These are phyloP conservation scores for Catalaphyllia jardinei DNA, from an alignment of 64 coral and sea anemone genomes.

Conservation along the genomic window DNA sequence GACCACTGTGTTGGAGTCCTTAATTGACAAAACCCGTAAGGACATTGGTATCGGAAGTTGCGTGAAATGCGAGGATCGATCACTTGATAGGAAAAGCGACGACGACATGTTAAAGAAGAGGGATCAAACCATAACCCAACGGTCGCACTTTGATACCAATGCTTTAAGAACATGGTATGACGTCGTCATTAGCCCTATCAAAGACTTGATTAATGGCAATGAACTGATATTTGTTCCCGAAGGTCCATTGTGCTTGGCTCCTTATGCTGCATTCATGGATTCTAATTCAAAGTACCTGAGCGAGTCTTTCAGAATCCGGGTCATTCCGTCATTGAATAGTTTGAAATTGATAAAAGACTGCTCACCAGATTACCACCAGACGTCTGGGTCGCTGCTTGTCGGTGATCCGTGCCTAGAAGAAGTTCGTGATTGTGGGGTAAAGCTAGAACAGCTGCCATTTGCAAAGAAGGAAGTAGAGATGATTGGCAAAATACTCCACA, in stretches of 20 bases:
- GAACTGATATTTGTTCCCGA: too few relatives aligned
- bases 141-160: too few relatives aligned
- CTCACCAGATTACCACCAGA: conserved; percentile 5
- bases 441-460: not conserved
- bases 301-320: not conserved
- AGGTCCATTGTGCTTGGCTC: too few relatives aligned
- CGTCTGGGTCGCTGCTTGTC: conserved; percentile 4
- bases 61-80: too few relatives aligned
- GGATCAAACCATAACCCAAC: too few relatives aligned
- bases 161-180: too few relatives aligned
- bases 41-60: too few relatives aligned
- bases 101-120: too few relatives aligned
- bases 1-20: not conserved
- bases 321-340: conserved; percentile 23
- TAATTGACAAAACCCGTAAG: not conserved
- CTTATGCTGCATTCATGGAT: too few relatives aligned
- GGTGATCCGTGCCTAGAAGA: conserved; percentile 5
- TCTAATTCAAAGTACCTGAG: not conserved
- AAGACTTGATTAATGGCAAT: too few relatives aligned
- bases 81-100: too few relatives aligned
- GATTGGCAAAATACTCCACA: not conserved
- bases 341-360: conserved; percentile 21
- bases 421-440: not conserved
- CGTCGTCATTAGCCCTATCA: too few relatives aligned
- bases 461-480: not conserved